Base-by-base conservation (phyloP, 2,797 vertebrate genomes). In the Thaleichthys pacificus region DNA sequence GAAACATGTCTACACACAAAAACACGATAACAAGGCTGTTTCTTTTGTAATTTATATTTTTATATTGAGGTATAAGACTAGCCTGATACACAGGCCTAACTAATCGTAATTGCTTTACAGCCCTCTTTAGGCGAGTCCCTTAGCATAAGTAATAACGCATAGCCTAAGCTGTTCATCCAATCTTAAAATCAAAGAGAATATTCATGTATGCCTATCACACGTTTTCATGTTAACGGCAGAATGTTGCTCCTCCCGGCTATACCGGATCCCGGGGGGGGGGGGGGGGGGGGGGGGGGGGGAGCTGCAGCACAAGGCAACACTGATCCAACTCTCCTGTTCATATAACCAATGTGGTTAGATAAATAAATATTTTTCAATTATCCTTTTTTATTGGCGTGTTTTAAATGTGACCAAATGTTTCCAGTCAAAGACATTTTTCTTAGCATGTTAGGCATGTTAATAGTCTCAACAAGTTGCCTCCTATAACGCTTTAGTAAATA, bases 111-210 rank as follows among this genome's bases (percentile, higher is more conserved):
- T 56, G 51, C 32, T 65, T 65, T 54, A 47, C 42, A 47, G 51
- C 70, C 15, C 54, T 54, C 19, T 38, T 38, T 32, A 56, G 5
- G n/a, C 26, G 69, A 66, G 0, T 0, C 2, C 3, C 21, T 73
- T 76, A 32, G 63, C 26, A 35, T 66, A 72, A 74, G 76, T 5
- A 74, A 77, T 82, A 65, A 74, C 61, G 14, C n/a, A 61, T 22
- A 47, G 32, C 56, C 64, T 11, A 49, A 57, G 28, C 15, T 22
- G 72, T 76, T 72, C 80, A 83, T 84, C 56, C 65, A 6, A 22
- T 60, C 74, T 72, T 69, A n/a, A 51, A 75, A 85, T 89, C 86
- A 92, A 87, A 90, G 83, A 68, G 85, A 91, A 89, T 89, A 86
- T 90, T 84, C 73, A 90, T 87, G 19, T 74, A 47, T 12, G 58